Base-by-base conservation (phyloP, 2,888 invertebrate species). In the Diadegma fenestrale region DNA sequence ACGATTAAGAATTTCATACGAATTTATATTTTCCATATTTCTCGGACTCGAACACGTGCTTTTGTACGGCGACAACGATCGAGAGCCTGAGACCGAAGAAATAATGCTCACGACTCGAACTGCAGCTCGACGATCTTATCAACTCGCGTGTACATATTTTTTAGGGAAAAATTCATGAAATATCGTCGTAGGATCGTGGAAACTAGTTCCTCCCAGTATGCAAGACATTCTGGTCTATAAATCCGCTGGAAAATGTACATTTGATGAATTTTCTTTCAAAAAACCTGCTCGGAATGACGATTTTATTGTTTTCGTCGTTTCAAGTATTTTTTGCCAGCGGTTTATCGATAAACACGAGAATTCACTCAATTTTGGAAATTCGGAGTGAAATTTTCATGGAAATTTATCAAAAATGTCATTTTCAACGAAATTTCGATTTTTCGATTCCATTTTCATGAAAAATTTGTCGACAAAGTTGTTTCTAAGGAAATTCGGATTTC, bases 21-120 rank as follows among this genome's bases (percentile, higher is more conserved):
- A 51, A 19, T 71, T 33, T 8, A 61, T 45, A 14, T 33, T 73
- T 54, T 72, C 22, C 22, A 72, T 22, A 37, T 0, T 37, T 68
- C 26, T 26, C 43, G 37, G 68, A 45, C 22, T 7, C 43, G 26
- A 17, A 43, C 7, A 43, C 19, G 6, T 26, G 54, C 54, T 68
- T 43, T 22, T 43, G 43, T 26, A 54, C 22, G 5, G 22, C 12
- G 22, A 12, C 3, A 54, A 54, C 22, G 22, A 54, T 12, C 5
- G 12, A 22, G 3, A 54, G 54, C 22, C 51, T 19, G 19, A n/a
- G 10, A 51, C 19, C 0, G 0, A 51, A 8, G 6, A 51, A 51
- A 19, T 19, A 51, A 2, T 10, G 51, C 51, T 51, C 8, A 51
- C 19, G 51, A 10, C 10, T 8, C 22, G 19, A 51, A 51, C 22